phyloP scores from a whole-genome alignment of 2,888 invertebrate genomes.

The Pollenia griseotomentosa region DNA sequence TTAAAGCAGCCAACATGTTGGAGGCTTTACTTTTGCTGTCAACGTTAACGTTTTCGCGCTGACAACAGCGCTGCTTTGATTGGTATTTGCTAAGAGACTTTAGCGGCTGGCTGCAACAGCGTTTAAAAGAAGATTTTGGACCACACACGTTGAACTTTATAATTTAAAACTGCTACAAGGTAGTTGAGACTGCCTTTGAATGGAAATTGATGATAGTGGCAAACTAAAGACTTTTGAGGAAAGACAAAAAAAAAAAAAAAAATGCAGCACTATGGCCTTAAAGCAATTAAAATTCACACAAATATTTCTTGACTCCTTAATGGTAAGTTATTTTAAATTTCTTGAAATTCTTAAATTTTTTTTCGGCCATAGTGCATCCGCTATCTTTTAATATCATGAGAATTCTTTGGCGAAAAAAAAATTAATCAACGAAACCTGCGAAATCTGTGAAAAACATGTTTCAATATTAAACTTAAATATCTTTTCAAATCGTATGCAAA shows the following conservation, averaged over 20 bases:
- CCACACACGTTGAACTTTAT: slow-evolving; percentile 75
- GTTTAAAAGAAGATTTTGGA: slow-evolving; percentile 75
- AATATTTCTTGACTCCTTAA: neutral
- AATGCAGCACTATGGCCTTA: slow-evolving; percentile 30
- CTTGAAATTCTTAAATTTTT: no score
- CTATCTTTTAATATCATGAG: slow-evolving; percentile 57
- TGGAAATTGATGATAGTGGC: slow-evolving; percentile 72
- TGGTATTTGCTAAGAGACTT: slow-evolving; percentile 56
- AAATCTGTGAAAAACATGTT: slow-evolving; percentile 72
- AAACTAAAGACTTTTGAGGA: slow-evolving; percentile 60
- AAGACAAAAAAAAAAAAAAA: slow-evolving; percentile 33
- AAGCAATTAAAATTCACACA: neutral
- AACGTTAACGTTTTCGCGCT: slow-evolving; percentile 4
- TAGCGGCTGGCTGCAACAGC: slow-evolving; percentile 52
- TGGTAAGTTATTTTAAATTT: neutral
- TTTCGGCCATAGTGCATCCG: slow-evolving; percentile 44
- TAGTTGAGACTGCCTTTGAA: slow-evolving; percentile 65
- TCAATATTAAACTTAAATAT: slow-evolving; percentile 49
- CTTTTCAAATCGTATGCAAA: slow-evolving; percentile 59
- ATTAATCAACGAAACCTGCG: slow-evolving; percentile 63
- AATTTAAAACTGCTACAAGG: slow-evolving; percentile 73
- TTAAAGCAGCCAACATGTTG: slow-evolving; percentile 65
- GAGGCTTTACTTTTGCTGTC: slow-evolving; percentile 29
- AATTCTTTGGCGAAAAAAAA: slow-evolving; percentile 47
- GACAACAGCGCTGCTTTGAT: slow-evolving; percentile 16